Evolutionary conservation across 2,888 invertebrate genomes (phyloP).

Genomic region (Drosophila nr. medialis): DNA sequence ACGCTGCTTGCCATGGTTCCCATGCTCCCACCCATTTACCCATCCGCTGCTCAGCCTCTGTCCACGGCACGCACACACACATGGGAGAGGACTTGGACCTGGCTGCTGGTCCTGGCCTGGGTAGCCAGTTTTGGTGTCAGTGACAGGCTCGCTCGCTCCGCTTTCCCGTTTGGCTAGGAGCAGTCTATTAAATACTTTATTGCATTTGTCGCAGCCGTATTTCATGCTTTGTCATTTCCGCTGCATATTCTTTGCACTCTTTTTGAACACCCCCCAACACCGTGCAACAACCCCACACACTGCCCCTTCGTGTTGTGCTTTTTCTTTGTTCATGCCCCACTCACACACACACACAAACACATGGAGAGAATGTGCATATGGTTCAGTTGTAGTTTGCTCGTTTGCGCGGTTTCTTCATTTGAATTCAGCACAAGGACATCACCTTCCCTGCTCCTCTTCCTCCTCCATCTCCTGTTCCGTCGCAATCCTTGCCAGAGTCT

Average conservation of each 20-base stretch:
- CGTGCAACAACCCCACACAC: background rate
- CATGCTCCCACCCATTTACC: conserved; percentile 46
- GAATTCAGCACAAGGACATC: conserved; percentile 76
- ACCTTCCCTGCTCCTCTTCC: conserved; percentile 21
- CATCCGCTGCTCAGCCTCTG: background rate
- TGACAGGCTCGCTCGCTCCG: conserved; percentile 59
- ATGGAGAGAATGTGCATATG: conserved; percentile 66
- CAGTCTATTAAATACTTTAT: conserved; percentile 84
- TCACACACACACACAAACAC: background rate
- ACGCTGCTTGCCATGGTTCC: conserved; percentile 56
- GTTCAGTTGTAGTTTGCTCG: conserved; percentile 46
- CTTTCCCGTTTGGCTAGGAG: conserved; percentile 57
- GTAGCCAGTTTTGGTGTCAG: conserved; percentile 60
- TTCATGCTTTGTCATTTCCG: conserved; percentile 79
- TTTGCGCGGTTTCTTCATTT: conserved; percentile 76
- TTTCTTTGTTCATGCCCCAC: conserved; percentile 38
- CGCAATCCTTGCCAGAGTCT: conserved; percentile 5
- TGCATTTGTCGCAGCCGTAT: conserved; percentile 83
- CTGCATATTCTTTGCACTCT: conserved; percentile 73
- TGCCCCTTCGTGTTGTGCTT: conserved; percentile 31
- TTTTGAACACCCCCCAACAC: conserved; percentile 21
- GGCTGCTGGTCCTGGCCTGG: conserved; percentile 21
- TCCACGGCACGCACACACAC: background rate
- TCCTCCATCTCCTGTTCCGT: background rate
- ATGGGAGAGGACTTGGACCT: conserved; percentile 28